phyloP scores from a whole-genome alignment of 2,888 invertebrate genomes.

The Candidula unifasciata region DNA sequence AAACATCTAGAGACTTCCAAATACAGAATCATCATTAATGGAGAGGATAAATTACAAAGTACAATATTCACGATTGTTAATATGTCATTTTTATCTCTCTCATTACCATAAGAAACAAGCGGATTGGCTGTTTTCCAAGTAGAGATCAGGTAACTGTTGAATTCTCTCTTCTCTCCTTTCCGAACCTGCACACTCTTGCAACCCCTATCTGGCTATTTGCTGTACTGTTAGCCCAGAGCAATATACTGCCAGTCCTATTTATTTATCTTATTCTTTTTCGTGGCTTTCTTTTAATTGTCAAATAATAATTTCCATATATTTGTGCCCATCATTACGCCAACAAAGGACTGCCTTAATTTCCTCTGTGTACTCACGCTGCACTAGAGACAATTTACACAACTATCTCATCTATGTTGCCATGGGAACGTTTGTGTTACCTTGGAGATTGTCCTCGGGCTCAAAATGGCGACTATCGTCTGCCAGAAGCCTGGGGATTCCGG shows the following conservation, averaged over 20 bases:
- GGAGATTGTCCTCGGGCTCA: conserved; percentile 45
- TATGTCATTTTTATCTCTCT: neutral
- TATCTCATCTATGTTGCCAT: conserved; percentile 46
- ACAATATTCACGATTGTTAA: neutral
- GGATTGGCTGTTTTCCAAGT: conserved; percentile 32
- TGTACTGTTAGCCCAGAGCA: neutral
- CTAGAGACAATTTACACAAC: conserved; percentile 50
- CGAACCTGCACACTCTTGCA: neutral
- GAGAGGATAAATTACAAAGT: neutral
- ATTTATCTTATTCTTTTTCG: conserved; percentile 45
- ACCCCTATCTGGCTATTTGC: conserved; percentile 23
- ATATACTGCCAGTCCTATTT: conserved; percentile 39
- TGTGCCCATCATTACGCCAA: conserved; percentile 15
- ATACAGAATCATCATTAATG: neutral
- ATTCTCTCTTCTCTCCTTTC: neutral
- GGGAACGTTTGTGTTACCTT: conserved; percentile 51
- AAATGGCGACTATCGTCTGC: conserved; percentile 49
- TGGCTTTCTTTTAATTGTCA: conserved; percentile 51
- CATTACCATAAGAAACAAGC: conserved; percentile 34
- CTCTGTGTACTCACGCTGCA: conserved; percentile 41
- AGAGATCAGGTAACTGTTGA: conserved; percentile 30
- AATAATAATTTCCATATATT: conserved; percentile 52
- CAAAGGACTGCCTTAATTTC: conserved; percentile 50
- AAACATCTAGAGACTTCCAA: neutral
- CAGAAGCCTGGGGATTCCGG: conserved; percentile 36